Evolutionary conservation across 1,140 invertebrate species (phyloP).

Genomic region (Trichonephila clavipes): DNA sequence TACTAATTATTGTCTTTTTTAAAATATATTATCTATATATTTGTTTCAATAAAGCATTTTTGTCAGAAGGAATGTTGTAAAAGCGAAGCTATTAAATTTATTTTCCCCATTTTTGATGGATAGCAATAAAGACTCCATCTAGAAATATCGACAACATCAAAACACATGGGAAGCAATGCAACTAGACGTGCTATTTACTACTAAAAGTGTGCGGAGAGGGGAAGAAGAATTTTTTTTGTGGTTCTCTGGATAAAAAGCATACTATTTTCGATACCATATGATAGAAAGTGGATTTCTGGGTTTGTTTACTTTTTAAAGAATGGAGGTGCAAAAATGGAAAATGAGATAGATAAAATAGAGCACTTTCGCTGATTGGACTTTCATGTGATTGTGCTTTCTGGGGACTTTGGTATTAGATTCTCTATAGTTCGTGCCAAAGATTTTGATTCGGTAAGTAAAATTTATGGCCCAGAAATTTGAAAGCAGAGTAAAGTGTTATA

Average conservation of each 20-base stretch:
- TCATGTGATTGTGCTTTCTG: constrained; percentile 34
- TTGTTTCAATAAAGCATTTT: background rate
- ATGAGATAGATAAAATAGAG: constrained; percentile 48
- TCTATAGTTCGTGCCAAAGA: background rate
- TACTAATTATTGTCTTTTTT: too few species aligned
- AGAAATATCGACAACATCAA: background rate
- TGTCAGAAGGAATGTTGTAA: background rate
- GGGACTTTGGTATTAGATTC: background rate
- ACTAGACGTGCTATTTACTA: constrained; percentile 28
- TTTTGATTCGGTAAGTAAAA: constrained; percentile 3
- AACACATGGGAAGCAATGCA: background rate
- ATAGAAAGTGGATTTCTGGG: constrained; percentile 7
- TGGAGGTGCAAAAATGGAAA: constrained; percentile 50
- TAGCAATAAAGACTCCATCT: background rate
- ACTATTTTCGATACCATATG: background rate
- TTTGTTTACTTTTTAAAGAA: constrained; percentile 48
- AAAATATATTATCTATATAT: too few species aligned
- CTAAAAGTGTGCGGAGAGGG: background rate
- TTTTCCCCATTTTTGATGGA: background rate
- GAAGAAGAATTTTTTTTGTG: background rate
- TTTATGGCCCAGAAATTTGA: background rate
- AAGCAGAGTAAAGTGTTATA: background rate
- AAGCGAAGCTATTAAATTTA: background rate
- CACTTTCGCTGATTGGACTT: constrained; percentile 56
- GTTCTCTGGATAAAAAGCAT: background rate